Evolutionary conservation across 2,113 vertebrate genomes (phyloP).

Genomic region (Pheucticus melanocephalus): DNA sequence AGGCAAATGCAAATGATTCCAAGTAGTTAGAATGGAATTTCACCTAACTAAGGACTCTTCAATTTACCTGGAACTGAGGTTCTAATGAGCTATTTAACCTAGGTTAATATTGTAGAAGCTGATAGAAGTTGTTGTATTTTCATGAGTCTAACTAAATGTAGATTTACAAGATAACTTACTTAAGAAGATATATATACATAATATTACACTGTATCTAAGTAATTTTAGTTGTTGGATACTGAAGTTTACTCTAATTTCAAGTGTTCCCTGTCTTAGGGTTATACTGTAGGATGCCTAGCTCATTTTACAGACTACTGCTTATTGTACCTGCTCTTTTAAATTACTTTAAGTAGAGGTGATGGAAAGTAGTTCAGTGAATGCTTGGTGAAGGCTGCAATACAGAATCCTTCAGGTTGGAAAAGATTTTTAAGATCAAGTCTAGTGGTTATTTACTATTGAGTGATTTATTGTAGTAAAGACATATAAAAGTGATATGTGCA

Average conservation of each 20-base stretch:
- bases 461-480: background rate
- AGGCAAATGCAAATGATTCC: background rate
- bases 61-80: background rate
- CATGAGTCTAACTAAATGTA: background rate
- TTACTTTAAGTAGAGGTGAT: background rate
- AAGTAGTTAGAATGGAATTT: background rate
- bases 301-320: background rate
- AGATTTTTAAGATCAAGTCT: background rate
- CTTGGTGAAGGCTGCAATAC: background rate
- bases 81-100: background rate
- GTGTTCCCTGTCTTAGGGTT: background rate
- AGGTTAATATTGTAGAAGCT: background rate
- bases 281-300: background rate
- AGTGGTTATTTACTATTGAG: background rate
- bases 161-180: background rate
- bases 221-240: background rate
- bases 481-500: background rate
- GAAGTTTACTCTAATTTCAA: rapidly evolving
- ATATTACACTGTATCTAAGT: background rate
- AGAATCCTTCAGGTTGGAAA: background rate
- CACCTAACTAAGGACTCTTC: background rate
- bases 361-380: background rate
- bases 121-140: background rate
- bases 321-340: background rate
- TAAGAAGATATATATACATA: background rate